Percentiles rank a stretch among this genome's conserved stretches.
Conservation (phyloP, 37 sponge, comb jelly and placozoan species). For the Cliona cf. orientalis region DNA sequence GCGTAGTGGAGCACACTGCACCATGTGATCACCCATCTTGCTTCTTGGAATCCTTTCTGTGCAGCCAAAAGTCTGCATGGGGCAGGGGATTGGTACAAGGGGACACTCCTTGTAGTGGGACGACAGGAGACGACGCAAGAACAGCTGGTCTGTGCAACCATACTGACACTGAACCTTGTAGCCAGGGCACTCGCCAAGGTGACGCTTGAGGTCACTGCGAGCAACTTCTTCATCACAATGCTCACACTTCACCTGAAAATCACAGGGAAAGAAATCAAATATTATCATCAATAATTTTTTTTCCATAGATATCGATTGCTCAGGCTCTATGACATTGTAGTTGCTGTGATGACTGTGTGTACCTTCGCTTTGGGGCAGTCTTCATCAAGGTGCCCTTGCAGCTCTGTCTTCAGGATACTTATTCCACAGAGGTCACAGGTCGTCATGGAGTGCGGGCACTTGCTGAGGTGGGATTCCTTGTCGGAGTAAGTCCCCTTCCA, state of each 20-base stretch:
- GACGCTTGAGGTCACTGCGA: background rate
- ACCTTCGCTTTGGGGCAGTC: conserved; percentile 44
- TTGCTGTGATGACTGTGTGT: background rate
- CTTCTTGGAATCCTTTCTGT: conserved; percentile 31
- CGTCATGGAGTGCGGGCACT: conserved; percentile 8
- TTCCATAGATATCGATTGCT: background rate
- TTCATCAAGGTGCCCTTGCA: background rate
- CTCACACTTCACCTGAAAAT: conserved; percentile 30
- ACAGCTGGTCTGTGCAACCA: conserved; percentile 4
- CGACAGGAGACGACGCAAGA: conserved; percentile 18
- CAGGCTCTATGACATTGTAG: no score
- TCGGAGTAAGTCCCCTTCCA: conserved; percentile 61
- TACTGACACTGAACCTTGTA: conserved; percentile 32
- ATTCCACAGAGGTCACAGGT: conserved; percentile 40
- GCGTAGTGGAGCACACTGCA: conserved; percentile 32
- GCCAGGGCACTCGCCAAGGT: conserved; percentile 19
- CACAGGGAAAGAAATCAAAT: background rate
- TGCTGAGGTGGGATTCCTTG: conserved; percentile 15
- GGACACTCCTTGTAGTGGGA: conserved; percentile 44
- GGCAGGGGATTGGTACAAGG: conserved; percentile 19
- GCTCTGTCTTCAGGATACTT: background rate
- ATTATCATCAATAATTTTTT: background rate
- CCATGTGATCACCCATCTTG: conserved; percentile 23
- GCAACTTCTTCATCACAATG: conserved; percentile 23
- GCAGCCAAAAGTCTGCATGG: conserved; percentile 52